These are phyloP conservation scores for Papilio helenus DNA, from an alignment of 1,140 invertebrate genomes.

Conservation along the genomic window DNA sequence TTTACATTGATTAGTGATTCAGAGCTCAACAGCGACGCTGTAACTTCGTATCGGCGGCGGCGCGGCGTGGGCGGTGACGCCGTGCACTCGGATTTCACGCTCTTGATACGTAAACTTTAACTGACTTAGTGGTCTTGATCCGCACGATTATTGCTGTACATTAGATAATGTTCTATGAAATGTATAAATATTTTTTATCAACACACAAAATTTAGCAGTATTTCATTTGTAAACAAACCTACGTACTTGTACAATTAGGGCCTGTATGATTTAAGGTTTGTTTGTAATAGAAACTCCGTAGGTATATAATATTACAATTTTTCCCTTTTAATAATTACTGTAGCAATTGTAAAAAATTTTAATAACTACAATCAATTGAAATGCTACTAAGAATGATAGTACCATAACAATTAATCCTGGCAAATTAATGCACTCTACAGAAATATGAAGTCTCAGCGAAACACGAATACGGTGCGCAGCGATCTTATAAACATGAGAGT, in stretches of 20 bases:
- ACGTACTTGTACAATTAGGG: too few relatives aligned
- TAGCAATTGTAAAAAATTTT: too few relatives aligned
- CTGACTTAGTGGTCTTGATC: constrained; percentile 15
- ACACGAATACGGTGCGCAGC: background rate
- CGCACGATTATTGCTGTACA: background rate
- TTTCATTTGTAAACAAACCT: too few relatives aligned
- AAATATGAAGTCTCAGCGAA: constrained; percentile 12
- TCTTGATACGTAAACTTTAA: constrained; percentile 31
- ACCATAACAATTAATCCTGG: background rate
- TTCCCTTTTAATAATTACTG: too few relatives aligned
- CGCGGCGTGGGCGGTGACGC: constrained; percentile 14
- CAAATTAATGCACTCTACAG: background rate
- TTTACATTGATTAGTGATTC: constrained; percentile 39
- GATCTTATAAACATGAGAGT: constrained; percentile 24
- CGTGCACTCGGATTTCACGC: constrained; percentile 29
- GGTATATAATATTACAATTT: too few relatives aligned
- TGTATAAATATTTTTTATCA: background rate
- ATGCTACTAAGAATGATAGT: background rate
- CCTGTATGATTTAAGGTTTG: too few relatives aligned
- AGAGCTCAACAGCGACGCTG: background rate
- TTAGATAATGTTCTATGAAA: background rate
- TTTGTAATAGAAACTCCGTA: too few relatives aligned
- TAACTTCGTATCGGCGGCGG: constrained; percentile 20
- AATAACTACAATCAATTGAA: too few relatives aligned
- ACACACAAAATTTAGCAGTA: background rate